Evolutionary conservation across 2,888 invertebrate species (phyloP), one percentile per base, ranked within the genome.

Genomic region (Dasypolia templi): DNA sequence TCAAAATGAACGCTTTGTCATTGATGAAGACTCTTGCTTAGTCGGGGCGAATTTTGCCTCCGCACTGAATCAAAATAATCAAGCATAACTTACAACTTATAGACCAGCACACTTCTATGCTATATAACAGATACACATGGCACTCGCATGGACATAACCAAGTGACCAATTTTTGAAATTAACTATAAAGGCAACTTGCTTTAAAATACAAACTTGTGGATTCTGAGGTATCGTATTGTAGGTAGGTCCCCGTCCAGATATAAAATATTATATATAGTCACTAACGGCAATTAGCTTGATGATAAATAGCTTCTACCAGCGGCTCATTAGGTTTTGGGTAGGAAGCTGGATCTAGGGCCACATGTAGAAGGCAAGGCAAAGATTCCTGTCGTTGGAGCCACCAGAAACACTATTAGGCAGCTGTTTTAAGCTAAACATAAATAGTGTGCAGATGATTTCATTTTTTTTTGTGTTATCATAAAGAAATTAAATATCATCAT

Each of bases 1-100:
- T 93, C 93, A 91, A 88, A 90, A 91, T 93, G 90, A 92, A 92
- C 93, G 93, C 92, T 61, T 83, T 71, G 82, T 81, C 81, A 81
- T 80, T 77, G 82, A 83, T 84, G 84, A 82, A 82, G 78, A 78
- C 73, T 73, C 71, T 64, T 70, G 59, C 66, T 61, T 61, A 65
- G 62, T 65, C 74, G 56, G 65, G 58, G 63, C 77, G 42, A 71
- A 65, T 61, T 49, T 73, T 59, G 55, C 66, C 58, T 44, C 68
- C 69, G 58, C 75, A 71, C 72, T 72, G 68, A 78, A 51, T 77
- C 73, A 46, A 77, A 82, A 84, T 83, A 79, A 77, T 85, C 73
- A 77, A 72, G 56, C 59, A 62, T 73, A 73, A 51, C 76, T 81
- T 69, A 74, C 64, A 79, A 77, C 62, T 69, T 62, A 72, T 35